A percentile compares a stretch with the other conserved stretches of the same genome.
phyloP scores from a whole-genome alignment of 2,888 invertebrate species.

The Cerastis rubricosa region DNA sequence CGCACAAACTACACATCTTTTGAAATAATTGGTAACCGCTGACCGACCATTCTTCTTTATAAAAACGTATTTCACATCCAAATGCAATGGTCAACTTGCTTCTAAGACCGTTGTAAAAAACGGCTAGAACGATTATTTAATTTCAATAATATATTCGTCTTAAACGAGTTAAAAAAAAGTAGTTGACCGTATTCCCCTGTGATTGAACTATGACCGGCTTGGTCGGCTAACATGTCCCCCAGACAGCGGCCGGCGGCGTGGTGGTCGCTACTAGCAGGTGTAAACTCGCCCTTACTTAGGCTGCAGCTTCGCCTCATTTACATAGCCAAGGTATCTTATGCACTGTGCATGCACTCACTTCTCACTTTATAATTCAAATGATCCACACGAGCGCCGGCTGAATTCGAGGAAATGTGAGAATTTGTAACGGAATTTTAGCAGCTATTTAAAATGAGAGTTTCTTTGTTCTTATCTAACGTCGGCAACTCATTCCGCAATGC shows the following conservation, averaged over 20 bases:
- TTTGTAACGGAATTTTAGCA: conserved; percentile 86
- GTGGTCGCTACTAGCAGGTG: conserved; percentile 76
- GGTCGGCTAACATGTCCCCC: conserved; percentile 56
- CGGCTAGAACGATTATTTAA: conserved; percentile 31
- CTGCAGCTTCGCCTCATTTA: conserved; percentile 83
- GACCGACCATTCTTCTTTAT: background rate
- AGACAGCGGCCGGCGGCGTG: conserved; percentile 20
- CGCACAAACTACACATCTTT: background rate
- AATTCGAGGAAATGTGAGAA: conserved; percentile 88
- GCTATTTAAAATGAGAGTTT: conserved; percentile 62
- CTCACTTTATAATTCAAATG: conserved; percentile 90
- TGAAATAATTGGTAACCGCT: background rate
- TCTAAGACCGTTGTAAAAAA: conserved; percentile 36
- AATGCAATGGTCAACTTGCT: background rate
- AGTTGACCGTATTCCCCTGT: conserved; percentile 66
- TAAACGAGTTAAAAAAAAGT: conserved; percentile 50
- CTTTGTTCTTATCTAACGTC: conserved; percentile 58
- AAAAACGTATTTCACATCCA: background rate
- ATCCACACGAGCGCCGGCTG: conserved; percentile 80
- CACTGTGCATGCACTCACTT: conserved; percentile 87
- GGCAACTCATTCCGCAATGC: conserved; percentile 31
- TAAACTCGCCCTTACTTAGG: conserved; percentile 75
- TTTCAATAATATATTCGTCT: conserved; percentile 46
- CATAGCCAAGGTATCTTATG: conserved; percentile 87
- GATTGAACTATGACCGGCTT: conserved; percentile 75